Evolutionary conservation across 1,140 invertebrate genomes (phyloP), one percentile per base, ranked within the genome.

Genomic region (Philotrypesis tridentata): DNA sequence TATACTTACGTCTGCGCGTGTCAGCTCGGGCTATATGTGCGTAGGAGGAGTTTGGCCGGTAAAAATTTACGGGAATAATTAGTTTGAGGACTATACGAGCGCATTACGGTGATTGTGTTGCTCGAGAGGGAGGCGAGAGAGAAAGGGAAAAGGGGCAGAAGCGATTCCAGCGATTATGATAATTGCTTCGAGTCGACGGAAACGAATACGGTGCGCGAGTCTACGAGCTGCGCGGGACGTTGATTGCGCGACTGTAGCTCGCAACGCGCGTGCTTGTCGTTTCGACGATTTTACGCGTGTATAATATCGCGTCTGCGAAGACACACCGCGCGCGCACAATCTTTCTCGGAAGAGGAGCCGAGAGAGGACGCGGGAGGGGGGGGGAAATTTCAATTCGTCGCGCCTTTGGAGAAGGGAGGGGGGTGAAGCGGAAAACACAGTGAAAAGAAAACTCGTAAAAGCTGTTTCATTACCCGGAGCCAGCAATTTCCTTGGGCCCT

Each of bases 401-500:
- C n/a, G n/a, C n/a, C n/a, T n/a, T n/a, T n/a, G n/a, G n/a, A 29
- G n/a, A 21, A 29, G 9, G 25, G 11, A 7, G 21, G 21, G 12
- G 17, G 29, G n/a, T 6, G 23, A 65, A n/a, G 55, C 17, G 40
- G 73, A 55, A 23, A 55, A 40, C 25, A 25, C n/a, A 76, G 40
- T 76, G 61, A 76, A 76, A 76, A 67, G 61, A 76, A 76, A 76
- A 76, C 31, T 68, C 40, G 68, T 78, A 78, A 78, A 78, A 78
- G 65, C 60, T 77, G 5, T 33, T 77, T 77, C 61, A 67, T 77
- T 77, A 77, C 74, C 60, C 60, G 74, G 21, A 77, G 74, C 61
- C 8, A 55, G 65, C 63, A 78, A 78, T 78, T 78, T 78, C 40
- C 55, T 33, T 25, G 48, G 40, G 21, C 55, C 31, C 65, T 43